Conservation (phyloP, 1,140 invertebrate species). For the Macrobrachium rosenbergii region DNA sequence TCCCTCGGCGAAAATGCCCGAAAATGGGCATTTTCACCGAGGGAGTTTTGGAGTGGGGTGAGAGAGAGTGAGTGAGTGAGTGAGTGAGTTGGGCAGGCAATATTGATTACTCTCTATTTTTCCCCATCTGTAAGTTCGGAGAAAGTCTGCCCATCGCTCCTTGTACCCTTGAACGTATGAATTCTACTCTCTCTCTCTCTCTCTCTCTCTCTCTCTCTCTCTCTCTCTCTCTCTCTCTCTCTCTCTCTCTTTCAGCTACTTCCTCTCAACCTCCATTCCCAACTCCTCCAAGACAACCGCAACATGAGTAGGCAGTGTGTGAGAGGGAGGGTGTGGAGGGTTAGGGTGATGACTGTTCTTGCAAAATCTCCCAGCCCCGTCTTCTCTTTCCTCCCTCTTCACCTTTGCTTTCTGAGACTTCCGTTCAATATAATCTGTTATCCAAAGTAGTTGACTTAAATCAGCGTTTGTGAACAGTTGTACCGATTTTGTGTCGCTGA, state of each 20-base stretch:
- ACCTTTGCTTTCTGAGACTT: background rate
- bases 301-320: no score
- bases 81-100: background rate
- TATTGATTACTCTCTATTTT: background rate
- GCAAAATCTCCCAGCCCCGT: no score
- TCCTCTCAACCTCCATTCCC: background rate
- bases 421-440: background rate
- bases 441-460: no score
- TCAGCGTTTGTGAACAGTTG: no score
- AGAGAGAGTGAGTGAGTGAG: no score
- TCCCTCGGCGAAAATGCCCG: no score
- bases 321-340: no score
- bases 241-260: conserved; percentile 18
- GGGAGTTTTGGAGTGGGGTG: no score
- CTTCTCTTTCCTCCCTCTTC: background rate
- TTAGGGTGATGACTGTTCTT: no score
- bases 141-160: no score
- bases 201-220: conserved; percentile 34
- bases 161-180: background rate
- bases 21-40: no score
- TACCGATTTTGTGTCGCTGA: no score
- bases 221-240: conserved; percentile 34
- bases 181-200: conserved; percentile 23
- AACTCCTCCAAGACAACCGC: background rate
- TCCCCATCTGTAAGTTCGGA: background rate